Conservation (phyloP, 92 coral and sea anemone genomes). For the Epizoanthus rinbou region DNA sequence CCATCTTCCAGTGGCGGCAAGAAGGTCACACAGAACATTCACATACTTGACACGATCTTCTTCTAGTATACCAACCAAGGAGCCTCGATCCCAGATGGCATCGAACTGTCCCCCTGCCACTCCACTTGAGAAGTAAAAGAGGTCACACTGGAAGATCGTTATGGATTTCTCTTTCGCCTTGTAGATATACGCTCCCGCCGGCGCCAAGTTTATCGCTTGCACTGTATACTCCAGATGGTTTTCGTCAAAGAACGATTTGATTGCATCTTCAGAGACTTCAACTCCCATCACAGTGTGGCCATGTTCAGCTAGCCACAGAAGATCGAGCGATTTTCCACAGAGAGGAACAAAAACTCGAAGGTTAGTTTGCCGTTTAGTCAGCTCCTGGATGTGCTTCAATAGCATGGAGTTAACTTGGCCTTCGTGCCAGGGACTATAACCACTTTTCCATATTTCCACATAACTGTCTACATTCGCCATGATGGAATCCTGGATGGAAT, state of each 20-base stretch:
- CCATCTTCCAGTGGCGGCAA: slow-evolving; percentile 11
- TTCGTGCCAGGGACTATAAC: slow-evolving; percentile 7
- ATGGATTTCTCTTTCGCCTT: slow-evolving; percentile 57
- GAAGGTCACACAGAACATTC: neutral
- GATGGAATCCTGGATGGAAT: too few relatives aligned
- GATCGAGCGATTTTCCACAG: slow-evolving; percentile 58
- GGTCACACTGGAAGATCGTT: slow-evolving; percentile 52
- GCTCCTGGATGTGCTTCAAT: slow-evolving; percentile 32
- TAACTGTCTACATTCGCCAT: neutral
- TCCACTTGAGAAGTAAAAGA: slow-evolving; percentile 35
- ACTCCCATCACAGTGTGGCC: slow-evolving; percentile 63
- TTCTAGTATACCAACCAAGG: neutral
- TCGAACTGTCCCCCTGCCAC: slow-evolving; percentile 47
- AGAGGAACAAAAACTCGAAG: slow-evolving; percentile 57
- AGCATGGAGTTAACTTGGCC: slow-evolving; percentile 4
- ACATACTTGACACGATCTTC: neutral
- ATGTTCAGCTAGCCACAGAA: slow-evolving; percentile 58
- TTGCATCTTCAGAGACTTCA: slow-evolving; percentile 29
- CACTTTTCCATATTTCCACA: neutral
- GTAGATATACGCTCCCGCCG: slow-evolving; percentile 53
- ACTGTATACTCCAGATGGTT: slow-evolving; percentile 51
- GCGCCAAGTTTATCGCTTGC: slow-evolving; percentile 50
- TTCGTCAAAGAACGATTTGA: slow-evolving; percentile 51
- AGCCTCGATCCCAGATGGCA: slow-evolving; percentile 60
- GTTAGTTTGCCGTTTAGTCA: slow-evolving; percentile 46